Base-by-base conservation (phyloP, 2,888 invertebrate species). In the Tachina grossa region DNA sequence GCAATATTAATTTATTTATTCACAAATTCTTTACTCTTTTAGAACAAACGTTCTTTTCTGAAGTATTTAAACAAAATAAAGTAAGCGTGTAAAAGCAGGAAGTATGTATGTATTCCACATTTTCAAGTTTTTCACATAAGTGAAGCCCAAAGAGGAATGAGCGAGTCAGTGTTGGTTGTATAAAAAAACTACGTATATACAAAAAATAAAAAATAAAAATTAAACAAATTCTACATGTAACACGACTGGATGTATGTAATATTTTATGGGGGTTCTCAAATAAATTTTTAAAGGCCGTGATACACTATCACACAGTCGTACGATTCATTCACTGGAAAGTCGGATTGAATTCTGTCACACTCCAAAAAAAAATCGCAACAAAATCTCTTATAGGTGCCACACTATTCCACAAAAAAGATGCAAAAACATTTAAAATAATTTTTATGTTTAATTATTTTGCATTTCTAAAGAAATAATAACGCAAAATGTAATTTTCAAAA, bases 1-100 rank as follows among this genome's bases (percentile, higher is more conserved):
- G 66, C 72, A 80, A 84, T 84, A 84, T 80, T 72, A 76, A 72
- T 77, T 63, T 79, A 80, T 80, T 84, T 80, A 80, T 72, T 66
- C 63, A 47, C 80, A 74, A 76, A 77, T 71, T 84, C 51, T 69
- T 69, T 63, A 51, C 51, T 43, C 16, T 39, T 16, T 71, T n/a
- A 43, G 43, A 53, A 61, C 69, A 78, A 78, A 71, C 19, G 14
- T 78, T 71, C 63, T 31, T 63, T 74, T 57, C 19, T 49, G 51
- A 55, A 63, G 69, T 76, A 65, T 77, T 77, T 83, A 57, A 57
- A 45, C 41, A 65, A 43, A 61, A 61, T 9, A 77, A 9, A 57
- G 19, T 16, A 31, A 41, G 13, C 14, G 14, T 57, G 16, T 31
- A 39, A 39, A 49, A 59, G 43, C 19, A 77, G 66, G 57, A 49